Evolutionary conservation across 2,113 vertebrate species (phyloP).

Genomic region (Syngnathus scovelli): DNA sequence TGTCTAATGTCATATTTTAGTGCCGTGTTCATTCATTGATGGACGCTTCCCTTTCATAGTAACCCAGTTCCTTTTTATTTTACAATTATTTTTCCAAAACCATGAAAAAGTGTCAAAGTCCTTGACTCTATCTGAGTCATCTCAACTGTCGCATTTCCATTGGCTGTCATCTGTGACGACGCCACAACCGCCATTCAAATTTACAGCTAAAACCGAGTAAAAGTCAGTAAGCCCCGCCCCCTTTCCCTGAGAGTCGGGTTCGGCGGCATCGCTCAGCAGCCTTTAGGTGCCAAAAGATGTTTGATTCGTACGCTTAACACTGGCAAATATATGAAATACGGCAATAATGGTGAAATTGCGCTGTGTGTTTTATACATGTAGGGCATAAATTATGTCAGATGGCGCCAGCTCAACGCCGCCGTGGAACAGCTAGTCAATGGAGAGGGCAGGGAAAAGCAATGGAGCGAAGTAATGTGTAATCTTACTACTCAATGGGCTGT

Average conservation of each 20-base stretch:
- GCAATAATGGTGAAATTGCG: conserved; percentile 45
- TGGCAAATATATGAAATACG: conserved; percentile 33
- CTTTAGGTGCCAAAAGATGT: conserved; percentile 25
- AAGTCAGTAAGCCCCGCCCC: too few relatives aligned
- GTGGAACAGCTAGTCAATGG: conserved; percentile 98
- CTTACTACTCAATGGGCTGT: conserved; percentile 99
- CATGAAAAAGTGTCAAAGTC: too few relatives aligned
- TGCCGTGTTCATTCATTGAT: neutral
- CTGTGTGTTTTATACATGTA: conserved; percentile 72
- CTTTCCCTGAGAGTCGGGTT: too few relatives aligned
- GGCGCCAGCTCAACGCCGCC: conserved; percentile 86
- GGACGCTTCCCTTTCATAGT: neutral
- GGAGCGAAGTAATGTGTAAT: conserved; percentile 99
- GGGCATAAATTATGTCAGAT: conserved; percentile 93
- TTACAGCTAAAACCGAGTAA: too few relatives aligned
- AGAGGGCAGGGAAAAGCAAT: conserved; percentile 98
- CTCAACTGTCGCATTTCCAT: too few relatives aligned
- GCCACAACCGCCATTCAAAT: too few relatives aligned
- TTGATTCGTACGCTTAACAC: conserved; percentile 35
- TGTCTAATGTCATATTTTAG: neutral
- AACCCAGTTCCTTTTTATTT: neutral
- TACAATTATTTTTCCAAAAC: neutral
- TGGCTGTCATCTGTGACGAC: too few relatives aligned
- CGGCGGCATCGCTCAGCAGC: too few relatives aligned
- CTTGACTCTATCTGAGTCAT: too few relatives aligned